Evolutionary conservation across 2,113 vertebrate species (phyloP), one percentile per base, ranked within the genome.

Genomic region (Ammodytes dubius): DNA sequence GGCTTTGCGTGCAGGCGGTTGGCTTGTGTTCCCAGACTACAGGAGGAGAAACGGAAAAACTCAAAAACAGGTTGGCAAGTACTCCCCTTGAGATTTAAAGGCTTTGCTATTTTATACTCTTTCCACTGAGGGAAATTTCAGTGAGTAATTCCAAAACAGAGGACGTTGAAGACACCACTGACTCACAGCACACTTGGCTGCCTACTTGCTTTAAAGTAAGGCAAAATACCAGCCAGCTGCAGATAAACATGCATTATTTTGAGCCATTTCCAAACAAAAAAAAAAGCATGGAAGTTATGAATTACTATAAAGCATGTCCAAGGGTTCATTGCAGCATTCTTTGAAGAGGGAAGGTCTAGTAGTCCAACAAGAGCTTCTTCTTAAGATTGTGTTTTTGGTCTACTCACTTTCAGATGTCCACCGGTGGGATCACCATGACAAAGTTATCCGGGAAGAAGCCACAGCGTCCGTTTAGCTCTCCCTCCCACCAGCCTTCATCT

Each of bases 401-500:
- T 11, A 94, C 96, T 96, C 88, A 96, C 96, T 88, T 92, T 84
- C 50, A 91, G 74, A 76, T 66, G 49, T 92, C 88, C 57, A 85
- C 67, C 47, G 87, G 77, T 6, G 96, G 95, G 45, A 97, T 94
- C 69, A 95, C 85, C 91, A 97, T 95, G 73, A 97, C 95, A 5
- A 96, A 97, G 94, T 97, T 97, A 91, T 95, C 95, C 0, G 96
- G 97, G 70, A 99, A 98, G 84, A 96, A 89, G n/a, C 97, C 97
- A 49, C 93, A 87, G 58, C 63, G 88, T 47, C 96, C 96, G 17
- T 93, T 92, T 53, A 94, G 79, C 87, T 98, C 96, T 54, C 97
- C 96, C 89, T 96, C 96, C 97, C 97, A 97, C 96, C 97, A 99
- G 87, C 97, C 97, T 13, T 96, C 93, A 47, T 96, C 96, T 81